Percentiles rank a stretch among this genome's conserved stretches.
Conservation (phyloP, 2,113 vertebrate species). For the Rattus norvegicus region DNA sequence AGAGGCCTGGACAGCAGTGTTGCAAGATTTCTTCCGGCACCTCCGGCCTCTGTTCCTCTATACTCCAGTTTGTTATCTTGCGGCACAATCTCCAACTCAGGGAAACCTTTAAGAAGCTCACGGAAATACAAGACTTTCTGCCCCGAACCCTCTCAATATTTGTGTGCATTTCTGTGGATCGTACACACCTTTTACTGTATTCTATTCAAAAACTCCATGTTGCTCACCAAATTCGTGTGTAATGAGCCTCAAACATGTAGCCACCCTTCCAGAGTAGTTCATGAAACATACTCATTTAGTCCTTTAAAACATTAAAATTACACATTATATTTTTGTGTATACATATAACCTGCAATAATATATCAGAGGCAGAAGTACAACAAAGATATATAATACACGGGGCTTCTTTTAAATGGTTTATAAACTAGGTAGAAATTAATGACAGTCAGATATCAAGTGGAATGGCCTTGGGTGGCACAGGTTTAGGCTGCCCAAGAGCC, state of each 20-base stretch:
- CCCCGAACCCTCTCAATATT: neutral
- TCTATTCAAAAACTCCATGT: neutral
- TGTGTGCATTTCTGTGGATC: neutral
- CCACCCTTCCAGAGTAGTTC: neutral
- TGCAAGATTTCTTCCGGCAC: neutral
- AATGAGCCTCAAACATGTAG: neutral
- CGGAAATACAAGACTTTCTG: neutral
- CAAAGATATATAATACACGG: neutral
- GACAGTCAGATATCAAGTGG: neutral
- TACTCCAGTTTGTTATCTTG: neutral
- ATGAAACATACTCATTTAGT: conserved; percentile 15
- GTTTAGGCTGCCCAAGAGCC: neutral
- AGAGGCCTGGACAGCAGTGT: neutral
- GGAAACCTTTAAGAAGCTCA: neutral
- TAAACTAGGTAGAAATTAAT: neutral
- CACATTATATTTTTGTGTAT: neutral
- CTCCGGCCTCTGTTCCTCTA: neutral
- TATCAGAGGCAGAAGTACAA: neutral
- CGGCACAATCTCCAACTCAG: neutral
- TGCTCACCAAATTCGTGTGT: neutral
- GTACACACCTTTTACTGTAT: neutral
- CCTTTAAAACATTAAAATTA: conserved; percentile 12
- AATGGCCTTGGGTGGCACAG: neutral
- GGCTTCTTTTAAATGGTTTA: neutral
- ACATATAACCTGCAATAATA: neutral